Conservation (phyloP, 2,797 vertebrate species). For the Carduelis carduelis region DNA sequence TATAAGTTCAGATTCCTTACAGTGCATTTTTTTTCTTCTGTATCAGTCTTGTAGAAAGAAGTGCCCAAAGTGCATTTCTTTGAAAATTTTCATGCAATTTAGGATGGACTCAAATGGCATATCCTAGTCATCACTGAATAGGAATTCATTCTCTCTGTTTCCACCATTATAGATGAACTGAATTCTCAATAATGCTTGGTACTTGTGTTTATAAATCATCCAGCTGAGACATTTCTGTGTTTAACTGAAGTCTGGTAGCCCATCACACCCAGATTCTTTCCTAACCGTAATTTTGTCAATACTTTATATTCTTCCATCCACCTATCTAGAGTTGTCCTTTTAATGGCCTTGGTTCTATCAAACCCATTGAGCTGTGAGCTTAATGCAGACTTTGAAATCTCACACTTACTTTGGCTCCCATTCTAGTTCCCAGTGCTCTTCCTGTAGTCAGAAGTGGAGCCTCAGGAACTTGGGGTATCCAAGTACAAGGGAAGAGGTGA, state of each 20-base stretch:
- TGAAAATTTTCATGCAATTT: background rate
- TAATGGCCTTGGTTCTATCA: background rate
- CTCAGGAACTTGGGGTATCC: background rate
- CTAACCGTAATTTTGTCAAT: background rate
- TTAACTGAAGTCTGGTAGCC: background rate
- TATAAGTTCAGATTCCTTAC: background rate
- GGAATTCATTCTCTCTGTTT: background rate
- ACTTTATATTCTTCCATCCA: background rate
- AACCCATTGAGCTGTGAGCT: background rate
- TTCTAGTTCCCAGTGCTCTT: background rate
- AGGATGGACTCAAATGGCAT: background rate
- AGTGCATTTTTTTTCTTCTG: background rate
- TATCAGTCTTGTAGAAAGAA: background rate
- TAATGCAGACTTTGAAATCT: background rate
- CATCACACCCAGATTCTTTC: background rate
- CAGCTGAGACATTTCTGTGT: background rate
- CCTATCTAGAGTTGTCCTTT: background rate
- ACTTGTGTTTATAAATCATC: background rate
- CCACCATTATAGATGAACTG: background rate
- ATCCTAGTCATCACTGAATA: background rate
- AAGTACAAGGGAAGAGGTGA: accelerated
- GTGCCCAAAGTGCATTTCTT: background rate
- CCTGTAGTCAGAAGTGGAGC: background rate
- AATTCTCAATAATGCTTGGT: background rate
- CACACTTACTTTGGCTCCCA: background rate